Evolutionary conservation across 2,888 invertebrate genomes (phyloP).

Genomic region (Phlogophora meticulosa): DNA sequence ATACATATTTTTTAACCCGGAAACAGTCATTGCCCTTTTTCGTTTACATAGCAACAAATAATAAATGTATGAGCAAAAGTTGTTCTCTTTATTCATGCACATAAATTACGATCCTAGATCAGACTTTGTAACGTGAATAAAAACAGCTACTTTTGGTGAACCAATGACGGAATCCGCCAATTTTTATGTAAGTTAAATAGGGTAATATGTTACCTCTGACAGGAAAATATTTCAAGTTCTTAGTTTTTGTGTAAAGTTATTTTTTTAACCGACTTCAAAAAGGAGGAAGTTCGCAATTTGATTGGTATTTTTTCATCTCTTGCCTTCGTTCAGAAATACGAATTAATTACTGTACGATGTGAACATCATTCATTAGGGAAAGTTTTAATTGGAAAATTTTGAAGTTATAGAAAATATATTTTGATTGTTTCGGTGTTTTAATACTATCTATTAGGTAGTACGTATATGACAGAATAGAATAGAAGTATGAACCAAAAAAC

Average conservation of each 20-base stretch:
- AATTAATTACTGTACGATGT: not conserved
- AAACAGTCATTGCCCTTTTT: constrained; percentile 30
- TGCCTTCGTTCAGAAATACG: not conserved
- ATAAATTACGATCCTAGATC: constrained; percentile 38
- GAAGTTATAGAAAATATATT: not conserved
- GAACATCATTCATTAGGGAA: not conserved
- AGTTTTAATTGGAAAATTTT: constrained; percentile 6
- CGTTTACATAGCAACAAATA: constrained; percentile 19
- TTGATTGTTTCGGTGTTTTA: not conserved
- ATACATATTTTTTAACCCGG: not conserved
- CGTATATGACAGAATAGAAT: too few relatives aligned
- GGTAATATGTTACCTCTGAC: not conserved
- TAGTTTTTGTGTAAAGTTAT: not conserved
- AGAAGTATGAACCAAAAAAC: too few relatives aligned
- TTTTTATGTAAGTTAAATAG: not conserved
- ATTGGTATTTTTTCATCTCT: too few relatives aligned
- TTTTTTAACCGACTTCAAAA: too few relatives aligned
- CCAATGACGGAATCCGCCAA: not conserved
- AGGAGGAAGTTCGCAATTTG: too few relatives aligned
- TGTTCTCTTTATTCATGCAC: constrained; percentile 34
- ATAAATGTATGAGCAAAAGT: constrained; percentile 21
- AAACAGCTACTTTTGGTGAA: constrained; percentile 16
- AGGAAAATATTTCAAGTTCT: not conserved
- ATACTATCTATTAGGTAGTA: not conserved
- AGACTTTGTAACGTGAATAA: constrained; percentile 17